phyloP scores from a whole-genome alignment of 1,140 invertebrate species.

The Aricia agestis region DNA sequence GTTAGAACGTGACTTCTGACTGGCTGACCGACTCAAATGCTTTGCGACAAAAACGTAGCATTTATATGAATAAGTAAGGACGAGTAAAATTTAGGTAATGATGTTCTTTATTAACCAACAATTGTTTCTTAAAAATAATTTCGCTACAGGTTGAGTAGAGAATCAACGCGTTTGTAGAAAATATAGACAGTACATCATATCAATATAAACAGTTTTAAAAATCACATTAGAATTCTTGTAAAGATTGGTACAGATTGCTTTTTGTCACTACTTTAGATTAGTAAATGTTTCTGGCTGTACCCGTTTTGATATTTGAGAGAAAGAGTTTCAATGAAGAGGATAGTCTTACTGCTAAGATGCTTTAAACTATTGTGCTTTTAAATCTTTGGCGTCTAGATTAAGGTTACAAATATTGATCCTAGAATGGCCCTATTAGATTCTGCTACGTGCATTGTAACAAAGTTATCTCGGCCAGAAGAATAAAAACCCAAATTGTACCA shows the following conservation, averaged over 20 bases:
- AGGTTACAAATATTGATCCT: background rate
- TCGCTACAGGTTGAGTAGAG: background rate
- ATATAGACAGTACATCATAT: background rate
- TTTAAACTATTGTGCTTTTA: constrained; percentile 1
- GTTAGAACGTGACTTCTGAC: no score
- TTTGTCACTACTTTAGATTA: background rate
- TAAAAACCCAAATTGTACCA: background rate
- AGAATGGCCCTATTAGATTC: background rate
- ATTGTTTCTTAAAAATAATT: constrained; percentile 11
- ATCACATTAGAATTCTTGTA: background rate
- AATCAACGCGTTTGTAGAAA: constrained; percentile 2
- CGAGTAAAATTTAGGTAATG: constrained; percentile 21
- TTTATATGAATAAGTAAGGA: constrained; percentile 18
- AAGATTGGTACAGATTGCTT: background rate
- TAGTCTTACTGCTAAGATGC: background rate
- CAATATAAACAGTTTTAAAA: background rate
- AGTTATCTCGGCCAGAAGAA: background rate
- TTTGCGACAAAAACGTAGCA: background rate
- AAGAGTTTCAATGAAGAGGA: background rate
- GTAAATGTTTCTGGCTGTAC: background rate
- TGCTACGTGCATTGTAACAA: constrained; percentile 2
- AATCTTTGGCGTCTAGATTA: background rate
- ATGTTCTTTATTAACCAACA: constrained; percentile 13
- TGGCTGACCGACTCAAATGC: no score
- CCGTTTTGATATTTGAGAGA: background rate